Evolutionary conservation across 2,113 vertebrate species (phyloP).

Genomic region (Microcebus jonahi): DNA sequence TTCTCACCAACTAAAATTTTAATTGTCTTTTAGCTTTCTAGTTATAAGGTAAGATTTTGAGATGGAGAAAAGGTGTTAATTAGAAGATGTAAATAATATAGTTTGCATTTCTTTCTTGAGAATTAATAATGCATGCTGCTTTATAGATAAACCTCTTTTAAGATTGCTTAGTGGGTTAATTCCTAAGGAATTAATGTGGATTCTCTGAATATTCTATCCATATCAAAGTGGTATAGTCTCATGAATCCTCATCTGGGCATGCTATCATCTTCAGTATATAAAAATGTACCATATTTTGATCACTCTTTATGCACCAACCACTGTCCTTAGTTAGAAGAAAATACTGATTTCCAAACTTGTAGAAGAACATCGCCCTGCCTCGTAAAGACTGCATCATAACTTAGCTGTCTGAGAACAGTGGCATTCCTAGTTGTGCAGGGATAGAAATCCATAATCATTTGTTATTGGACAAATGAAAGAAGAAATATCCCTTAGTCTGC

Average conservation of each 20-base stretch:
- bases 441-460: slow-evolving; percentile 7
- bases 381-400: neutral
- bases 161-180: neutral
- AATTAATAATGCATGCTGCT: neutral
- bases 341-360: neutral
- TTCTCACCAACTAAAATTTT: neutral
- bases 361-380: neutral
- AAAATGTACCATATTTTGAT: neutral
- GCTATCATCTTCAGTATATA: neutral
- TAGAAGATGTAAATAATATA: neutral
- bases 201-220: neutral
- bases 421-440: neutral
- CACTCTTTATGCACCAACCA: neutral
- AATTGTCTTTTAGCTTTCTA: neutral
- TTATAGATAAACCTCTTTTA: neutral
- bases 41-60: neutral
- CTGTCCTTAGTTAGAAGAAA: neutral
- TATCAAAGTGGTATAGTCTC: fast-evolving
- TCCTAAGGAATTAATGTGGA: neutral
- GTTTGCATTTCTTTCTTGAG: neutral
- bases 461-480: slow-evolving; percentile 24
- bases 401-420: neutral
- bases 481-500: slow-evolving; percentile 30
- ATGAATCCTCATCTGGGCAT: neutral
- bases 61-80: neutral